Evolutionary conservation across 2,113 vertebrate genomes (phyloP).

Genomic region (Myocastor coypus): DNA sequence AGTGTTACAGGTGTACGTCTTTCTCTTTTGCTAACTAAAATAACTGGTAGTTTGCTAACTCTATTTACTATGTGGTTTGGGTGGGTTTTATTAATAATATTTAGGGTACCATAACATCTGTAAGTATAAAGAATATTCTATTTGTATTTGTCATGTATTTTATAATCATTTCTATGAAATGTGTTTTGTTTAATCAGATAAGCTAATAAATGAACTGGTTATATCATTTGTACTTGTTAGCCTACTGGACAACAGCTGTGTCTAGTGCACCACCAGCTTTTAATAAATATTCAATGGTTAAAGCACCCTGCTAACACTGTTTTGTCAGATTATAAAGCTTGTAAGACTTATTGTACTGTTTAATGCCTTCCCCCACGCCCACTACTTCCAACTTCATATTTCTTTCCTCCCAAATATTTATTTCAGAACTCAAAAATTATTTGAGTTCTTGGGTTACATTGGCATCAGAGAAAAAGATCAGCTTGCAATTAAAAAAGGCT

Average conservation of each 20-base stretch:
- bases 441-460: not conserved
- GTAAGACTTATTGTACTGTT: not conserved
- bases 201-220: constrained; percentile 79
- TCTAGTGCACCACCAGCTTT: constrained; percentile 72
- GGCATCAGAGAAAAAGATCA: constrained; percentile 1
- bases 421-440: not conserved
- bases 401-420: not conserved
- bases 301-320: constrained; percentile 34
- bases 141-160: constrained; percentile 85
- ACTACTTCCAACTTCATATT: not conserved
- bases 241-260: constrained; percentile 58
- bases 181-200: constrained; percentile 87
- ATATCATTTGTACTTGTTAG: constrained; percentile 68
- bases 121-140: constrained; percentile 79
- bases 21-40: constrained; percentile 71
- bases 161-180: constrained; percentile 93
- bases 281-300: constrained; percentile 76
- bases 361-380: not conserved
- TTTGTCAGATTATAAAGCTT: constrained; percentile 33
- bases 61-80: constrained; percentile 69
- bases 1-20: constrained; percentile 5
- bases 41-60: constrained; percentile 81
- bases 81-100: constrained; percentile 82
- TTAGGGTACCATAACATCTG: constrained; percentile 76
- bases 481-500: constrained; percentile 10